Conservation (phyloP, 2,888 invertebrate genomes). For the Sepiola atlantica region DNA sequence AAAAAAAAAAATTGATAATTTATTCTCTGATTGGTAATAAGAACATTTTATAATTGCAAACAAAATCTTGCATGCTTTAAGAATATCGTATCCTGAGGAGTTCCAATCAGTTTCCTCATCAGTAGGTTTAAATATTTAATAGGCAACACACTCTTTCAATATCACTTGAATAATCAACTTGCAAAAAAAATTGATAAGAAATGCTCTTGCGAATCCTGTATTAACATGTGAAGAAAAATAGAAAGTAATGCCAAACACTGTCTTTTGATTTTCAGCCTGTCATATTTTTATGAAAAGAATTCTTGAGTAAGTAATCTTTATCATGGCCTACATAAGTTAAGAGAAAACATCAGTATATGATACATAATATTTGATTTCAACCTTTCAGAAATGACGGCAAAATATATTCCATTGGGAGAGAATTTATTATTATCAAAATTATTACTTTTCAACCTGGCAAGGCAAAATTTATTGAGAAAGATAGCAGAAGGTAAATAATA, state of each 20-base stretch:
- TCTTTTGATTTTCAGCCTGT: background rate
- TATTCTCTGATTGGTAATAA: background rate
- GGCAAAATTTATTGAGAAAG: background rate
- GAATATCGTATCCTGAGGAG: too few species aligned
- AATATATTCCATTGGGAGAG: background rate
- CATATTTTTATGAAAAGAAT: background rate
- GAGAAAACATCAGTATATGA: background rate
- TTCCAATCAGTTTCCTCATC: background rate
- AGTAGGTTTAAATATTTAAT: background rate
- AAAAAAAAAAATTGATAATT: background rate
- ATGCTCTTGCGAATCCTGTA: background rate
- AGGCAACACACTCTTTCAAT: background rate
- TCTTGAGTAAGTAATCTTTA: background rate
- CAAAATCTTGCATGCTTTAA: background rate
- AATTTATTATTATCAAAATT: conserved; percentile 2
- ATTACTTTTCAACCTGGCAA: background rate
- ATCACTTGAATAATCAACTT: background rate
- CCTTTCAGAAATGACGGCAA: background rate
- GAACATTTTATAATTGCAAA: background rate
- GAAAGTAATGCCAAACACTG: background rate
- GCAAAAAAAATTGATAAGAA: background rate
- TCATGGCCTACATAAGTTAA: background rate
- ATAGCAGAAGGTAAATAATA: background rate
- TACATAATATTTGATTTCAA: background rate
- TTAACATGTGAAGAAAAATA: background rate